Percentiles rank a stretch among this genome's conserved stretches.
These are phyloP conservation scores for Pyrocephalus nanus DNA, from an alignment of 2,797 vertebrate genomes.

Conservation along the genomic window DNA sequence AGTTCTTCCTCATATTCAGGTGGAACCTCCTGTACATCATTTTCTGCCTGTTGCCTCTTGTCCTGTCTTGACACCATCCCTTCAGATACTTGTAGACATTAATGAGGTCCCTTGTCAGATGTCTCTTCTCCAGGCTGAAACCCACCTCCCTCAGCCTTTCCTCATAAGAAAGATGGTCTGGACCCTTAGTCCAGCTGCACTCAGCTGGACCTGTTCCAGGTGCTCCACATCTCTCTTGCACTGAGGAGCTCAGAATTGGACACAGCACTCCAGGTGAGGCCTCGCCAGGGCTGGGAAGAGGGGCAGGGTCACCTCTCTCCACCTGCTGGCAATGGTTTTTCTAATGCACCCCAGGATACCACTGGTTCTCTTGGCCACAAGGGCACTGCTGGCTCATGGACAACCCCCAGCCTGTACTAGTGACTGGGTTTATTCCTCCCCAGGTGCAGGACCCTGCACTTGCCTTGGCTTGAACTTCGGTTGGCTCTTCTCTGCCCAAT, in stretches of 20 bases:
- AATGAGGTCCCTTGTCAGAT: not conserved
- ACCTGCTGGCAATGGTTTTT: not conserved
- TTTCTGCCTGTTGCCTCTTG: not conserved
- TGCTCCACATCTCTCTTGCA: not conserved
- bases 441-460: not conserved
- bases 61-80: not conserved
- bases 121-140: fast-evolving
- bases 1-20: fast-evolving
- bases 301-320: not conserved
- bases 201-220: not conserved
- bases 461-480: not conserved
- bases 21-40: not conserved
- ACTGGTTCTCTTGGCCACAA: not conserved
- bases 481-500: not conserved
- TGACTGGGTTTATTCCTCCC: not conserved
- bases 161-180: not conserved
- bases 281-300: fast-evolving
- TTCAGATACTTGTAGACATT: not conserved
- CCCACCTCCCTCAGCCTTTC: not conserved
- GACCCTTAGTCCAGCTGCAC: not conserved
- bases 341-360: not conserved
- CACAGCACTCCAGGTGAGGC: not conserved
- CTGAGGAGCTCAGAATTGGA: not conserved
- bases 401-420: not conserved
- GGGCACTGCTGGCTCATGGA: not conserved